phyloP scores from a whole-genome alignment of 92 coral and sea anemone species.

The Zoanthus solanderi region DNA sequence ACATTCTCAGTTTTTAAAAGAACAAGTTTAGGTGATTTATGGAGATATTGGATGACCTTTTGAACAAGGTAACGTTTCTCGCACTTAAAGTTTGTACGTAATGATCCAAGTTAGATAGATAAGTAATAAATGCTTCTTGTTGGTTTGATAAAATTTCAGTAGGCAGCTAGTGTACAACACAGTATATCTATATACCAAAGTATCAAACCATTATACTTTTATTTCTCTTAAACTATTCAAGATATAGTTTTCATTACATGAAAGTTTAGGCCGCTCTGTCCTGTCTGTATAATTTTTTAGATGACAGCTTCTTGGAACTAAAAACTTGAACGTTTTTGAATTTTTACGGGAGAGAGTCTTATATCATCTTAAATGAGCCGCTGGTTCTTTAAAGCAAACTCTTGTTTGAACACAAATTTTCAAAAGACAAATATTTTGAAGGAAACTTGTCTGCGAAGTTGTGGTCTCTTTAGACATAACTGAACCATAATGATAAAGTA shows the following conservation, averaged over 20 bases:
- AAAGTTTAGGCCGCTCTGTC: neutral
- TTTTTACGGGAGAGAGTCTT: neutral
- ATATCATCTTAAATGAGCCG: neutral
- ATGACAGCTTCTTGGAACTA: neutral
- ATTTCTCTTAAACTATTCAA: neutral
- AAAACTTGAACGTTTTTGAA: neutral
- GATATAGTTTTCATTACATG: neutral
- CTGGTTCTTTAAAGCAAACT: neutral
- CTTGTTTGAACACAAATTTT: neutral
- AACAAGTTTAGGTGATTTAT: neutral
- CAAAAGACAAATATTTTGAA: neutral
- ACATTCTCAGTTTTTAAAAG: neutral
- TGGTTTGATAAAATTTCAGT: neutral
- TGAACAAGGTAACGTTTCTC: slow-evolving; percentile 5
- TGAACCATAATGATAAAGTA: no score
- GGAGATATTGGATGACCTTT: slow-evolving; percentile 9
- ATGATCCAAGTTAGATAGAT: neutral
- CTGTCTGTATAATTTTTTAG: neutral
- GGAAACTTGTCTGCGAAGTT: neutral
- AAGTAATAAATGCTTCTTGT: neutral
- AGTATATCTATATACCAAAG: neutral
- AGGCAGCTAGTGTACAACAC: neutral
- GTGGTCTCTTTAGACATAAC: neutral
- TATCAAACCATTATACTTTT: neutral
- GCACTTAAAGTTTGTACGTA: neutral